Conservation (phyloP, 2,113 vertebrate genomes). For the Neolamprologus longior region DNA sequence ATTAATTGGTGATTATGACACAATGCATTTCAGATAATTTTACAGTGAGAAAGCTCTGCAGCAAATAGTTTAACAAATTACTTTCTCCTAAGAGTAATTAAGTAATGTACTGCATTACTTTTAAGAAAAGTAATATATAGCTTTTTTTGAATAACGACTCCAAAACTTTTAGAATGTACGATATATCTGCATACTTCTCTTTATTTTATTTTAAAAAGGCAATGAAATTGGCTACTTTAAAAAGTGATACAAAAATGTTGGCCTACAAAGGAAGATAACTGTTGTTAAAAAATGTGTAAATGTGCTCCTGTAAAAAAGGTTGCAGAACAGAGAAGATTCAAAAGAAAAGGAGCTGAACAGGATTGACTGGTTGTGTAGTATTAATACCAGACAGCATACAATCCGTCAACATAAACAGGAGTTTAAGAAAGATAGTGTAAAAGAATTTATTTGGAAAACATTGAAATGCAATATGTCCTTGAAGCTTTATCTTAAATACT, state of each 20-base stretch:
- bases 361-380: background rate
- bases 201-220: background rate
- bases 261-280: background rate
- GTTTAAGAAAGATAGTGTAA: conserved; percentile 48
- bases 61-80: background rate
- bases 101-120: background rate
- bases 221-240: background rate
- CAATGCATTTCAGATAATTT: background rate
- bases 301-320: background rate
- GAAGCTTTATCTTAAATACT: background rate
- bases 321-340: background rate
- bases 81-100: background rate
- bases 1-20: background rate
- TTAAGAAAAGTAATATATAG: background rate
- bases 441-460: background rate
- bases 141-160: background rate
- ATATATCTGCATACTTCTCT: background rate
- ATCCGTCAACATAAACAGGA: conserved; percentile 63
- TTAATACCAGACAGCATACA: background rate
- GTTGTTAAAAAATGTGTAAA: background rate
- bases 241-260: background rate
- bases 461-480: background rate
- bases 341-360: background rate
- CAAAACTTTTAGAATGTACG: background rate
- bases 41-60: background rate